These are phyloP conservation scores for Odontesthes bonariensis DNA, from an alignment of 2,113 vertebrate genomes.

Conservation along the genomic window DNA sequence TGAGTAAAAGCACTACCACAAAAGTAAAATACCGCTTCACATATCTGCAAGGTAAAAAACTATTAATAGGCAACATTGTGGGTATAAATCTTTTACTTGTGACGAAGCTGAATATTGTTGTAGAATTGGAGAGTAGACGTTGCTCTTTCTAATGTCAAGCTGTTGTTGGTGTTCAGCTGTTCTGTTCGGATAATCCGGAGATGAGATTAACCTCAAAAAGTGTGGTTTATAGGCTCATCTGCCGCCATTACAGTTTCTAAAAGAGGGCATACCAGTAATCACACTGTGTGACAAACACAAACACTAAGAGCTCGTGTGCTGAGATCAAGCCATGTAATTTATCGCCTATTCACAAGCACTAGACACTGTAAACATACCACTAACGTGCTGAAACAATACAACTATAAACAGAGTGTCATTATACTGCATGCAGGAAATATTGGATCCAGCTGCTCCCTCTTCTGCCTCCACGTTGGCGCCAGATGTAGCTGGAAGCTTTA, in stretches of 20 bases:
- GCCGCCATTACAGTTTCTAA: slow-evolving; percentile 54
- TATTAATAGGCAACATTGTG: neutral
- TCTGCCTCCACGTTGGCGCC: slow-evolving; percentile 9
- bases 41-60: neutral
- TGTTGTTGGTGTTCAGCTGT: slow-evolving; percentile 32
- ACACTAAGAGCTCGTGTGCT: neutral
- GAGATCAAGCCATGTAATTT: slow-evolving; percentile 34
- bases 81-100: neutral
- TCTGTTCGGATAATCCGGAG: slow-evolving; percentile 55
- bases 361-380: slow-evolving; percentile 35
- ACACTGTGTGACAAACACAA: slow-evolving; percentile 35
- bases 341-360: slow-evolving; percentile 9
- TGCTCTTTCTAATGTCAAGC: slow-evolving; percentile 1
- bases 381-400: slow-evolving; percentile 16
- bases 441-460: slow-evolving; percentile 42
- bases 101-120: neutral
- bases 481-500: neutral
- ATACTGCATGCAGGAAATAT: slow-evolving; percentile 19
- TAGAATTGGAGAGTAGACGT: neutral
- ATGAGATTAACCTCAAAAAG: slow-evolving; percentile 62
- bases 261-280: slow-evolving; percentile 57
- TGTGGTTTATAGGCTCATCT: slow-evolving; percentile 55
- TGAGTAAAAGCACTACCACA: too few relatives aligned
- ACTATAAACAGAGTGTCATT: slow-evolving; percentile 23
- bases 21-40: too few relatives aligned